These are phyloP conservation scores for Kuschelorhynchus macadamiae DNA, from an alignment of 2,888 invertebrate genomes.

Conservation along the genomic window DNA sequence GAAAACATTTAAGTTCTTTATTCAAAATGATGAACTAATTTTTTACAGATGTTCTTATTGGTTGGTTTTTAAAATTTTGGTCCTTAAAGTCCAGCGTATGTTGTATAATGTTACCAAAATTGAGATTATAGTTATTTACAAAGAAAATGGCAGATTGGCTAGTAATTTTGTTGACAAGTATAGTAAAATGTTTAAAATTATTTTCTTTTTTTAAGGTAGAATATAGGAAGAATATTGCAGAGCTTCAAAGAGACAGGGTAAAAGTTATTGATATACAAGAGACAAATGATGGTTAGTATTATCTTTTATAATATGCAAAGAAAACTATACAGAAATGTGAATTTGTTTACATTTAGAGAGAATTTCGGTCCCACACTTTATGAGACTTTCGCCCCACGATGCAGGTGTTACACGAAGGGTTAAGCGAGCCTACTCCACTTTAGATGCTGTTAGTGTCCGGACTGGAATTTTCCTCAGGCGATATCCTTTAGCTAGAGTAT, in stretches of 20 bases:
- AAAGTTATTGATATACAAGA: slow-evolving; percentile 75
- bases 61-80: too few species aligned
- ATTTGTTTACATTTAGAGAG: slow-evolving; percentile 69
- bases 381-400: slow-evolving; percentile 83
- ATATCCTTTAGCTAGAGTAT: slow-evolving; percentile 86
- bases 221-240: slow-evolving; percentile 72
- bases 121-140: too few species aligned
- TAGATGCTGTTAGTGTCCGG: slow-evolving; percentile 84
- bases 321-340: background rate
- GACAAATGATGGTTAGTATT: slow-evolving; percentile 72
- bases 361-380: slow-evolving; percentile 78
- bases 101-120: too few species aligned
- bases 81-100: too few species aligned
- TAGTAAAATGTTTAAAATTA: background rate
- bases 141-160: too few species aligned
- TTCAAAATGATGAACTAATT: too few species aligned
- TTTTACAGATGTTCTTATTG: too few species aligned
- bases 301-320: background rate
- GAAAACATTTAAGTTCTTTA: too few species aligned
- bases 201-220: slow-evolving; percentile 70
- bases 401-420: slow-evolving; percentile 81
- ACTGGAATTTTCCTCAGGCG: slow-evolving; percentile 85
- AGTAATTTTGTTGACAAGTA: too few species aligned
- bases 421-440: slow-evolving; percentile 82
- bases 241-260: slow-evolving; percentile 70